Base-by-base conservation (phyloP, 2,888 invertebrate species). In the Leucophenga montana region DNA sequence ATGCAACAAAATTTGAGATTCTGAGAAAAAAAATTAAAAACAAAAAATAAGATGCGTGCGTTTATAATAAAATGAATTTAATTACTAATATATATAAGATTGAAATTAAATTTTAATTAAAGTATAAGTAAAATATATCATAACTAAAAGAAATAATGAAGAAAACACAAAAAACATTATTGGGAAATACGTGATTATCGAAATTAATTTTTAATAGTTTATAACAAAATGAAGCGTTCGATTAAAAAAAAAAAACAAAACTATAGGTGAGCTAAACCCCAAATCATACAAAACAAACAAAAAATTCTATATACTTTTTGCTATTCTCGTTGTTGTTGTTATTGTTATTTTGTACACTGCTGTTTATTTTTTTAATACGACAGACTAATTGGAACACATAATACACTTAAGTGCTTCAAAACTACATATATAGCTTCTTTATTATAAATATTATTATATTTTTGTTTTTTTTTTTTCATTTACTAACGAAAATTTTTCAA, bases 241-340 rank as follows among this genome's bases (percentile, higher is more conserved):
- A 74, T 75, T 75, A 77, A 73, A 76, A 80, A 75, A 74, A 71
- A 75, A 80, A 75, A 70, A 76, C 75, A 75, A 79, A 76, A 83
- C 39, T 39, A 39, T 87, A 88, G 88, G 88, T 88, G 88, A 88
- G 88, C 88, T 88, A 86, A 88, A 87, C 88, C 88, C 88, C 87
- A 87, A 87, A 85, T 84, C 85, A 84, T 85, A 76, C 77, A 75
- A 73, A 73, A 74, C 67, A 11, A 39, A 39, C 3, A 39, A 39
- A 39, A 39, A 39, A 39, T 31, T 64, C 27, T 56, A 11, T 57
- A 48, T 14, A 46, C 22, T 27, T 27, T 20, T 48, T 31, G 46
- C 27, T 22, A 14, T 53, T 22, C 4, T 65, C 48, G n/a, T n/a
- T n/a, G n/a, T n/a, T n/a, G n/a, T n/a, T n/a, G n/a, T n/a, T n/a